Evolutionary conservation across 2,797 vertebrate genomes (phyloP), one percentile per base, ranked within the genome.

Genomic region (Argyrosomus regius): DNA sequence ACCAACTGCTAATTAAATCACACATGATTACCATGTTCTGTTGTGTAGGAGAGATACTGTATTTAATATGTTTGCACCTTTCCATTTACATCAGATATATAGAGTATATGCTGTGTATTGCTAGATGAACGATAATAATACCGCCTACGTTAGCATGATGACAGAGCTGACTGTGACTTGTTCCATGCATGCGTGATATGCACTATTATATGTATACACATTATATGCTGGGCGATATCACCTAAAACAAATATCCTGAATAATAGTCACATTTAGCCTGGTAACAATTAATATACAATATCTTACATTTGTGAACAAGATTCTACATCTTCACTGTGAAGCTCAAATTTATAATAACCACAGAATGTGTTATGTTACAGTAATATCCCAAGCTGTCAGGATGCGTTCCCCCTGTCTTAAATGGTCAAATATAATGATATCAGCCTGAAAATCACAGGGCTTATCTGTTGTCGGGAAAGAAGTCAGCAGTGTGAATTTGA

Each of bases 1-100:
- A 80, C 71, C 66, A 74, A 52, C 77, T 63, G 45, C 77, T 89
- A 88, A 93, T 93, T 79, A 89, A 85, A 59, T 72, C 76, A 71
- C 72, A 71, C 31, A 58, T 73, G 24, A 77, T 65, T 61, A 46
- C 52, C 41, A 20, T 67, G 39, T 39, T 78, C 45, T 79, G 43
- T 67, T 28, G 24, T 69, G 24, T 48, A n/a, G 66, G 48, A 63
- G 71, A 73, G 26, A 43, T 39, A 39, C 35, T 39, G 35, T 39
- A 28, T 60, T 65, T 17, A 64, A 50, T 67, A 62, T 66, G 6
- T 46, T 63, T 22, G 10, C 41, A 58, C n/a, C 20, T 6, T 61
- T 83, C 24, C 11, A 64, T 78, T 56, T 49, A n/a, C 26, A 56
- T 59, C 12, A 45, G 13, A n/a, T 5, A 22, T 49, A 26, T 26